These are phyloP conservation scores for Venustoraphidia nigricollis DNA, from an alignment of 2,888 invertebrate genomes.

Conservation along the genomic window DNA sequence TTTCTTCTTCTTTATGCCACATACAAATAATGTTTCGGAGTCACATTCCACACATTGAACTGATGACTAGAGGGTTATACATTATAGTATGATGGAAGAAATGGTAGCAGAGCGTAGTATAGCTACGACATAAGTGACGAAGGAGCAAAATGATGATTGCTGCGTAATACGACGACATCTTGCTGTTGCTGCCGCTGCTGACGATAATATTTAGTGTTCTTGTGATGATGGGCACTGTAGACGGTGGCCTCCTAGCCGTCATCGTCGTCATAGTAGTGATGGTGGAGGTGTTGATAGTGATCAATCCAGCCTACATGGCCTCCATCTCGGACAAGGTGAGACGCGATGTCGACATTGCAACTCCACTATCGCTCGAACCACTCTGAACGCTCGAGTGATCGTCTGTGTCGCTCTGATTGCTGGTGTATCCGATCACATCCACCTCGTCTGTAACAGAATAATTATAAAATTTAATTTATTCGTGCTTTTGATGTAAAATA, in stretches of 20 bases:
- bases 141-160: too few species aligned
- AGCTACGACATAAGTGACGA: too few species aligned
- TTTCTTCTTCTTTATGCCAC: too few species aligned
- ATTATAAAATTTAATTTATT: neutral
- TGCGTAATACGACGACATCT: too few species aligned
- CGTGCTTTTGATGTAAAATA: too few species aligned
- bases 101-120: too few species aligned
- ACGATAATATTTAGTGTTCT: neutral
- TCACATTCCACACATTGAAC: too few species aligned
- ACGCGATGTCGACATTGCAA: conserved; percentile 50
- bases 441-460: conserved; percentile 54
- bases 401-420: conserved; percentile 71
- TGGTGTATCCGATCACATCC: conserved; percentile 74
- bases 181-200: neutral
- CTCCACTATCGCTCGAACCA: conserved; percentile 56
- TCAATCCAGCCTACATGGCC: conserved; percentile 23
- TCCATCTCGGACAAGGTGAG: conserved; percentile 46
- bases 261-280: conserved; percentile 6
- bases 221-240: neutral
- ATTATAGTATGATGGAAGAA: too few species aligned
- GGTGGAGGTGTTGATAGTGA: too few species aligned
- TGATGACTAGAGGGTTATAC: too few species aligned
- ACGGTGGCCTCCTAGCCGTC: conserved; percentile 8
- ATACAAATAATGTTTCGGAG: too few species aligned
- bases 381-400: conserved; percentile 67